Evolutionary conservation across 2,797 vertebrate species (phyloP).

Genomic region (Petrocephalus sullivani): DNA sequence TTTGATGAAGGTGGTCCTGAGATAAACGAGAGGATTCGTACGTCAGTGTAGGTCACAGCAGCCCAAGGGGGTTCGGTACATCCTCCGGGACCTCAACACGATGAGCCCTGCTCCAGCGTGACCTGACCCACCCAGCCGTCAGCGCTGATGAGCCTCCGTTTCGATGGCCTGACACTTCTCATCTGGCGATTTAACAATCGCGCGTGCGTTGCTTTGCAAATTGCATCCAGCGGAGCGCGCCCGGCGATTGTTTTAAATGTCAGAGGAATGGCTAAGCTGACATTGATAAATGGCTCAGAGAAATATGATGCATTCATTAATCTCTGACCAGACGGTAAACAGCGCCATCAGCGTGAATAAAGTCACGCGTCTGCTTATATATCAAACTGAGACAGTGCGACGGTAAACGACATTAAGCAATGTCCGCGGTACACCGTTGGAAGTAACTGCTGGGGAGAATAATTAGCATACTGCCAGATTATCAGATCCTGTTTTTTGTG

Average conservation of each 20-base stretch:
- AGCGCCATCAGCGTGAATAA: not conserved
- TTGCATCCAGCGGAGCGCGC: not conserved
- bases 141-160: not conserved
- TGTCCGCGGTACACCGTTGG: not conserved
- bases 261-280: conserved; percentile 50
- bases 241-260: conserved; percentile 46
- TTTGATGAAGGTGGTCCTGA: not conserved
- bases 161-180: not conserved
- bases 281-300: conserved; percentile 55
- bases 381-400: not conserved
- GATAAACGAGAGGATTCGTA: not conserved
- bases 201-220: not conserved
- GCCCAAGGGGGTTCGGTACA: not conserved
- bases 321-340: conserved; percentile 28
- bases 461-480: not conserved
- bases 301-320: conserved; percentile 41
- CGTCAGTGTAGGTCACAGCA: not conserved
- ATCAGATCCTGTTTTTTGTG: not conserved
- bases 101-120: not conserved
- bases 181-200: not conserved
- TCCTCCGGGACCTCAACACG: not conserved
- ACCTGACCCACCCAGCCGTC: not conserved
- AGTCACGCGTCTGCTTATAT: not conserved
- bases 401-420: conserved; percentile 7
- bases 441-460: not conserved